Conservation (phyloP, 2,888 invertebrate species). For the Dyspetes luteomarginatus region DNA sequence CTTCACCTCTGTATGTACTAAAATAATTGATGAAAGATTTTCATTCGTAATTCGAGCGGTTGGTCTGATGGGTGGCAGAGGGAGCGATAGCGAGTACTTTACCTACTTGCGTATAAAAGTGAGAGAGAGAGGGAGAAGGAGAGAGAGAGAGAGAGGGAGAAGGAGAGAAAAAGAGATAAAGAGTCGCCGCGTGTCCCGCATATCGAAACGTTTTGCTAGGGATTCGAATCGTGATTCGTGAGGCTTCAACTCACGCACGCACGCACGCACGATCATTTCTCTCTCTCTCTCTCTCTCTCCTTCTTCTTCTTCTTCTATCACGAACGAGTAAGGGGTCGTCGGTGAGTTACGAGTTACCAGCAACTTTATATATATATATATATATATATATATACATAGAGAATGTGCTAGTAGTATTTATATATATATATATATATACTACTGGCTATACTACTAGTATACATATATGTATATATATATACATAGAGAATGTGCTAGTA, state of each 20-base stretch:
- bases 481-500: too few species aligned
- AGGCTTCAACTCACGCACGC: constrained; percentile 49
- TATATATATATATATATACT: background rate
- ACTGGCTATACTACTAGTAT: too few species aligned
- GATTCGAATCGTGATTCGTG: constrained; percentile 75
- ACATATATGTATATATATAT: background rate
- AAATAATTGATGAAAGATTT: too few species aligned
- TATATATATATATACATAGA: background rate
- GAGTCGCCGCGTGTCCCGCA: constrained; percentile 5
- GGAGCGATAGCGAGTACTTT: too few species aligned
- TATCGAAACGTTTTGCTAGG: constrained; percentile 26
- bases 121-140: background rate
- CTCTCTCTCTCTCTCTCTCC: background rate
- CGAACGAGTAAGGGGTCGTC: background rate
- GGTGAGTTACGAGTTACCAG: background rate
- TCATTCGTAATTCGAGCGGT: too few species aligned
- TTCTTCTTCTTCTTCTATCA: too few species aligned
- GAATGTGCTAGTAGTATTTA: too few species aligned
- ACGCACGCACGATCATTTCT: background rate
- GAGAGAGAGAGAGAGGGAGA: background rate
- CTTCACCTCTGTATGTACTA: too few species aligned
- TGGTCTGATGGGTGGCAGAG: too few species aligned
- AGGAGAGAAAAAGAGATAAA: too few species aligned
- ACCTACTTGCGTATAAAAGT: constrained; percentile 25
- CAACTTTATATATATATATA: background rate